Percentiles rank a stretch among this genome's conserved stretches.
These are phyloP conservation scores for Psilopsiagon aurifrons DNA, from an alignment of 2,113 vertebrate genomes.

Conservation along the genomic window DNA sequence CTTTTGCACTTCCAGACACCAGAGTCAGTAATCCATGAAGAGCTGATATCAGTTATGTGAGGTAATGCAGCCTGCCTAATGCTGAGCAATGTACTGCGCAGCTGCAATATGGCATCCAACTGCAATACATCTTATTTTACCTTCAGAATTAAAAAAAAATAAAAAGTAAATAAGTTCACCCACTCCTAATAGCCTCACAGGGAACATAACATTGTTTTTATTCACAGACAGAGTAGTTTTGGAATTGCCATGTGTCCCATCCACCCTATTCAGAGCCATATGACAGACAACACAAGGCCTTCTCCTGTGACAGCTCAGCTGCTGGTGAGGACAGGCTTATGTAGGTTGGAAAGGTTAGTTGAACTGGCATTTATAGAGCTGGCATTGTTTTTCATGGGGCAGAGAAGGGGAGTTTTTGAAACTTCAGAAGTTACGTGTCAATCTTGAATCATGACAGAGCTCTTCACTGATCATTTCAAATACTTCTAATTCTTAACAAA, in stretches of 20 bases:
- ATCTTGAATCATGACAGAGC: not conserved
- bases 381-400: not conserved
- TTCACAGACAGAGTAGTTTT: not conserved
- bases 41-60: not conserved
- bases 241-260: not conserved
- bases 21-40: not conserved
- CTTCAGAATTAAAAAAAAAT: not conserved
- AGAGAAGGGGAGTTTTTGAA: not conserved
- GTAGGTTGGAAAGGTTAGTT: not conserved
- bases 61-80: not conserved
- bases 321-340: not conserved
- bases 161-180: not conserved
- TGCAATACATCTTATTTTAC: not conserved
- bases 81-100: not conserved
- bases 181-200: not conserved
- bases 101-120: not conserved
- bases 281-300: not conserved
- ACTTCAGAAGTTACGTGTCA: not conserved
- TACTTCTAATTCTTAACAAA: not conserved
- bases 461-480: not conserved
- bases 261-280: not conserved
- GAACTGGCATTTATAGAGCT: not conserved
- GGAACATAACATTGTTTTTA: fast-evolving
- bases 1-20: not conserved
- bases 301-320: not conserved